phyloP scores from a whole-genome alignment of 2,113 vertebrate species.

The Gopherus flavomarginatus region DNA sequence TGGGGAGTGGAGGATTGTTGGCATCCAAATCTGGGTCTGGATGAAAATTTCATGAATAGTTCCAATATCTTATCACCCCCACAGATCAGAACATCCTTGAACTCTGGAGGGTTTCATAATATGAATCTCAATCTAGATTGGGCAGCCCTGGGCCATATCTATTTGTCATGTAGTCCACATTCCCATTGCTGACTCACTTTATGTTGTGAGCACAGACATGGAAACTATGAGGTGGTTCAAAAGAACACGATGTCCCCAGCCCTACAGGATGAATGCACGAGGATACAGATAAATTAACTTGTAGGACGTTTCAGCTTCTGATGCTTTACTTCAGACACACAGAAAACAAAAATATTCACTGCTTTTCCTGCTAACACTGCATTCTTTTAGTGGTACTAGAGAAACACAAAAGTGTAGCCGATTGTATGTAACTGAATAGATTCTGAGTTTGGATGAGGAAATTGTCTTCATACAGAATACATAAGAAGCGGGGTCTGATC shows the following conservation, averaged over 20 bases:
- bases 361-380: neutral
- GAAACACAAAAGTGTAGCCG: neutral
- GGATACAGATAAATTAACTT: neutral
- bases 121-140: neutral
- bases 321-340: neutral
- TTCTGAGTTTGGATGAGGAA: constrained; percentile 44
- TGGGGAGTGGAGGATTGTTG: neutral
- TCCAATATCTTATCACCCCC: neutral
- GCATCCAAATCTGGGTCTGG: neutral
- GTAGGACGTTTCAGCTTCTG: neutral
- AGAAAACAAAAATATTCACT: neutral
- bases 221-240: neutral
- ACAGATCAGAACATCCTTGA: neutral
- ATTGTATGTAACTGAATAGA: neutral
- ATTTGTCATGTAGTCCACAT: neutral
- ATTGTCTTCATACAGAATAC: constrained; percentile 59
- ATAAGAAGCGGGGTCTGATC: constrained; percentile 42
- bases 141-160: neutral
- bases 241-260: neutral
- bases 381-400: neutral
- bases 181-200: neutral
- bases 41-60: neutral
- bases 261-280: neutral
- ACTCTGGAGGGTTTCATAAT: neutral
- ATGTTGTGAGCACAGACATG: neutral